A percentile compares a stretch with the other conserved stretches of the same genome.
Evolutionary conservation across 2,797 vertebrate species (phyloP).

Genomic region (Cryptoprocta ferox): DNA sequence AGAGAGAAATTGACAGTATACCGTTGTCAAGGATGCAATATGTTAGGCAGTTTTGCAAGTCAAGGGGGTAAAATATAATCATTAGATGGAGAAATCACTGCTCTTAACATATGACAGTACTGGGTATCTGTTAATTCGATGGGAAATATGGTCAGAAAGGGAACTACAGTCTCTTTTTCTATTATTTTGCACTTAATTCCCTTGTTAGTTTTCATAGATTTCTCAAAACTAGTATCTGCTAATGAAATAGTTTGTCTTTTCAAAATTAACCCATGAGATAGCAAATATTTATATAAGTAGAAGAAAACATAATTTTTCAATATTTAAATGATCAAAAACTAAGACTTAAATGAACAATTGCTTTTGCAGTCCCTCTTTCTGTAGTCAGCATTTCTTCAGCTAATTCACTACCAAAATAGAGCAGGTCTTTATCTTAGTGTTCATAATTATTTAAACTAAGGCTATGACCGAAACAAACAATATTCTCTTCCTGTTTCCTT

Average conservation of each 20-base stretch:
- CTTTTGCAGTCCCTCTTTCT: not conserved
- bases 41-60: conserved; percentile 24
- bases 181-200: not conserved
- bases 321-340: not conserved
- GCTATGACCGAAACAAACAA: not conserved
- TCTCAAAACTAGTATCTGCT: not conserved
- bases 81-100: not conserved
- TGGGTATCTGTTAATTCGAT: not conserved
- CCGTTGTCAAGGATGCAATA: not conserved
- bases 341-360: not conserved
- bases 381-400: conserved; percentile 3
- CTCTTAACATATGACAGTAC: not conserved
- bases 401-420: not conserved
- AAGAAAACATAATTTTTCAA: not conserved
- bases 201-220: not conserved
- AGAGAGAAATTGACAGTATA: not conserved
- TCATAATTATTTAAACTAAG: conserved; percentile 41
- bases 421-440: not conserved
- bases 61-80: not conserved
- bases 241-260: conserved; percentile 30
- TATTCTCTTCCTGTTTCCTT: conserved; percentile 41
- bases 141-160: not conserved
- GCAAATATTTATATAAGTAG: not conserved
- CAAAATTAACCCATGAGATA: not conserved
- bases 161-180: not conserved